These are phyloP conservation scores for Amblyjoppa proteus DNA, from an alignment of 2,888 invertebrate genomes.

Conservation along the genomic window DNA sequence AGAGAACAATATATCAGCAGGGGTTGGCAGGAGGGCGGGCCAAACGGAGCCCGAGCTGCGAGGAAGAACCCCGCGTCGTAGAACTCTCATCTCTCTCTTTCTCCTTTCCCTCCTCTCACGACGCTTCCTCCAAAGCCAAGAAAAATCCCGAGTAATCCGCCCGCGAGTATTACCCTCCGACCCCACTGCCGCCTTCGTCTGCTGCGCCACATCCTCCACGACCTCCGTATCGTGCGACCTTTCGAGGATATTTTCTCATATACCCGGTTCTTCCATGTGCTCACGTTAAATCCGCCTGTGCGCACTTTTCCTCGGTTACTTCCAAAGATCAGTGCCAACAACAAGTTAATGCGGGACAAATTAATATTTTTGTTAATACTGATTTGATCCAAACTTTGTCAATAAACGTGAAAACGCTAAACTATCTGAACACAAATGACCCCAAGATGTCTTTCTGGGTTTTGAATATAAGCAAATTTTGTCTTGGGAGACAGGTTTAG, in stretches of 20 bases:
- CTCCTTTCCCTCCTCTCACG: slow-evolving; percentile 54
- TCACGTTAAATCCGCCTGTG: background rate
- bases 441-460: background rate
- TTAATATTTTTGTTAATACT: background rate
- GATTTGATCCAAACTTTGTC: background rate
- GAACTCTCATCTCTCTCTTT: slow-evolving; percentile 66
- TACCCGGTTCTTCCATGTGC: background rate
- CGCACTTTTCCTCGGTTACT: slow-evolving; percentile 4
- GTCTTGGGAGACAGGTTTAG: background rate
- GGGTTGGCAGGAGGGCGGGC: slow-evolving; percentile 77
- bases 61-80: slow-evolving; percentile 75
- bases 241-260: slow-evolving; percentile 55
- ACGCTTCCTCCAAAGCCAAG: slow-evolving; percentile 72
- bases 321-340: background rate
- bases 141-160: slow-evolving; percentile 82
- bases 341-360: background rate
- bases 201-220: slow-evolving; percentile 43
- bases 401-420: background rate
- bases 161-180: slow-evolving; percentile 81
- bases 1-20: slow-evolving; percentile 79
- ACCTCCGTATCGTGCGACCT: slow-evolving; percentile 58
- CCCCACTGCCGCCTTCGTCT: slow-evolving; percentile 61
- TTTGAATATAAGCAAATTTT: background rate
- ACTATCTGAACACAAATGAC: background rate
- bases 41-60: slow-evolving; percentile 69